Percentiles rank a stretch among this genome's conserved stretches.
Conservation (phyloP, 2,113 vertebrate species). For the Turnix velox region DNA sequence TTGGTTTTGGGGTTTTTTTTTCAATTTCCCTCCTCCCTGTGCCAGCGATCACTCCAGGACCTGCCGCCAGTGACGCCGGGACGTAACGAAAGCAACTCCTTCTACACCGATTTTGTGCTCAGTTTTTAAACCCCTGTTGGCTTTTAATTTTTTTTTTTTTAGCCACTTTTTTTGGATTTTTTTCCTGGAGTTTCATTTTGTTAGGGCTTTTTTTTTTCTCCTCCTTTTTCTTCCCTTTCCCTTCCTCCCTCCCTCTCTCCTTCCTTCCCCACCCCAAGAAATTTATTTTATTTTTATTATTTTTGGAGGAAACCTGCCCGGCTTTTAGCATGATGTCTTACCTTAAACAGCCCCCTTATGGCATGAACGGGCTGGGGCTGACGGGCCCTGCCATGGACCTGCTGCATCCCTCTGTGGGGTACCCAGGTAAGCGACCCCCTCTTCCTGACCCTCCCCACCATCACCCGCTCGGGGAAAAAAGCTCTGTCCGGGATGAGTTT, state of each 20-base stretch:
- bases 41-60: too few relatives aligned
- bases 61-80: too few relatives aligned
- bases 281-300: not conserved
- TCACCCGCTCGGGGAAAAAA: not conserved
- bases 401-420: conserved; percentile 95
- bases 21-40: too few relatives aligned
- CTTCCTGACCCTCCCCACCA: not conserved
- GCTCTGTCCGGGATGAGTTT: not conserved
- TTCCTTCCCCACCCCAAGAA: too few relatives aligned
- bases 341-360: conserved; percentile 99
- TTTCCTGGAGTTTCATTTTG: too few relatives aligned
- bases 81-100: too few relatives aligned
- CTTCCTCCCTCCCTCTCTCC: too few relatives aligned
- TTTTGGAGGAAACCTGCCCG: conserved; percentile 62
- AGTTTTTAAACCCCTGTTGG: too few relatives aligned
- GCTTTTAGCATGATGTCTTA: conserved; percentile 99
- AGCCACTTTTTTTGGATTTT: too few relatives aligned
- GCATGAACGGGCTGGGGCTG: conserved; percentile 96
- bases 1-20: too few relatives aligned
- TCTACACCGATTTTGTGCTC: too few relatives aligned
- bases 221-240: not conserved
- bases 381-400: conserved; percentile 94
- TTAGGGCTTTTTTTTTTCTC: not conserved
- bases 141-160: too few relatives aligned
- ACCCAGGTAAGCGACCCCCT: conserved; percentile 80